These are phyloP conservation scores for Bilobella aurantiaca DNA, from an alignment of 1,140 invertebrate species.

Conservation along the genomic window DNA sequence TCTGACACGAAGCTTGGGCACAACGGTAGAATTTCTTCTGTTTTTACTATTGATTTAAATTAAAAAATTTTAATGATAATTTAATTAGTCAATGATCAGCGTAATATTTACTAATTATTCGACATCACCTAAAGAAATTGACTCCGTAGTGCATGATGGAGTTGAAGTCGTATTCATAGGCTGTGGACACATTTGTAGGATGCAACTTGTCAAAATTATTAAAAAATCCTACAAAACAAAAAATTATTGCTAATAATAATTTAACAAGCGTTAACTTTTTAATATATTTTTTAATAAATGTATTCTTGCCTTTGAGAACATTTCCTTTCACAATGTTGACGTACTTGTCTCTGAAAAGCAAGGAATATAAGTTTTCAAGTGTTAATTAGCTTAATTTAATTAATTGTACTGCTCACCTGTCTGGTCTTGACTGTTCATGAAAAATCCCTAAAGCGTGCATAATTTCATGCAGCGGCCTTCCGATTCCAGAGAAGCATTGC, in stretches of 20 bases:
- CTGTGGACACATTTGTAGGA: slow-evolving; percentile 50
- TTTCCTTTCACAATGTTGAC: slow-evolving; percentile 30
- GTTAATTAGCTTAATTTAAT: slow-evolving; percentile 38
- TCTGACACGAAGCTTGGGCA: slow-evolving; percentile 45
- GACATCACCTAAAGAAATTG: slow-evolving; percentile 46
- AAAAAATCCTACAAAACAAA: slow-evolving; percentile 48
- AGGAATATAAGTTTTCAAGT: background rate
- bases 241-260: background rate
- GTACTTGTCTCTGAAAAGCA: slow-evolving; percentile 28
- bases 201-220: slow-evolving; percentile 53
- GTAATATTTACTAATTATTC: too few species aligned
- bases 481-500: slow-evolving; percentile 51
- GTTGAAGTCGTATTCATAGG: slow-evolving; percentile 58
- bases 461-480: slow-evolving; percentile 53
- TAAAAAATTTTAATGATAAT: slow-evolving; percentile 40
- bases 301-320: slow-evolving; percentile 32
- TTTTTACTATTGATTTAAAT: slow-evolving; percentile 45
- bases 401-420: slow-evolving; percentile 34
- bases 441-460: slow-evolving; percentile 55
- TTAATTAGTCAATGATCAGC: slow-evolving; percentile 2
- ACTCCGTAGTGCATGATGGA: slow-evolving; percentile 64
- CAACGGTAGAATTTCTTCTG: slow-evolving; percentile 50
- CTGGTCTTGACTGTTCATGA: slow-evolving; percentile 54
- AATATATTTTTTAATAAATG: too few species aligned
- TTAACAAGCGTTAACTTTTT: background rate